Evolutionary conservation across 2,888 invertebrate species (phyloP), one percentile per base, ranked within the genome.

Genomic region (Eucera pruinosa): DNA sequence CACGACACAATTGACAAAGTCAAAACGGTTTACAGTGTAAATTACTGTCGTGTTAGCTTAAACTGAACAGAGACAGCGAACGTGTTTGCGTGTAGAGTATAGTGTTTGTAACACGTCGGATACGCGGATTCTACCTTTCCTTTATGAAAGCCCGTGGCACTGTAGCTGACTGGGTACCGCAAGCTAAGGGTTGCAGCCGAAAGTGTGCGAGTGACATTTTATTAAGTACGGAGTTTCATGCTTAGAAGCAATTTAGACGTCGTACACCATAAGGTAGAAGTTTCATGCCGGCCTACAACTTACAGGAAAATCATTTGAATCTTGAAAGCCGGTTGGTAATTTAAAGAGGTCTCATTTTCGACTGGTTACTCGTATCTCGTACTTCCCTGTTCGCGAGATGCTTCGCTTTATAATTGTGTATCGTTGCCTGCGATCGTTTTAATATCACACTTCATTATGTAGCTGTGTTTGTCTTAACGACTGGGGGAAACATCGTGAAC

Each of bases 151-250:
- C 73, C 20, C 25, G 47, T 3, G 33, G 2, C 39, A 39, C 62
- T 74, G 74, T 33, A 25, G 43, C 7, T 74, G 73, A 74, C 74
- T 74, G 47, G 25, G 62, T 27, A 41, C 20, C 25, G 20, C 33
- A 41, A 13, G 20, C 25, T n/a, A n/a, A 30, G 30, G 55, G n/a
- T 48, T 20, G 48, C 36, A 41, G 20, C 33, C 47, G 73, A 62
- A 62, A 62, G 55, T 62, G 61, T 74, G 74, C 74, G 27, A 45
- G 57, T 74, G 74, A 74, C 74, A 73, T 73, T 74, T 74, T 74
- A 74, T 74, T 64, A 74, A 73, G 73, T 30, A 73, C 55, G 13
- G 73, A 74, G 57, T 73, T 74, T 64, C 74, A 45, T 73, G 74
- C 50, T 74, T 64, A 50, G 73, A 52, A 73, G 74, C 62, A 62